phyloP scores from a whole-genome alignment of 2,888 invertebrate genomes.

The Lamellibrachia satsuma region DNA sequence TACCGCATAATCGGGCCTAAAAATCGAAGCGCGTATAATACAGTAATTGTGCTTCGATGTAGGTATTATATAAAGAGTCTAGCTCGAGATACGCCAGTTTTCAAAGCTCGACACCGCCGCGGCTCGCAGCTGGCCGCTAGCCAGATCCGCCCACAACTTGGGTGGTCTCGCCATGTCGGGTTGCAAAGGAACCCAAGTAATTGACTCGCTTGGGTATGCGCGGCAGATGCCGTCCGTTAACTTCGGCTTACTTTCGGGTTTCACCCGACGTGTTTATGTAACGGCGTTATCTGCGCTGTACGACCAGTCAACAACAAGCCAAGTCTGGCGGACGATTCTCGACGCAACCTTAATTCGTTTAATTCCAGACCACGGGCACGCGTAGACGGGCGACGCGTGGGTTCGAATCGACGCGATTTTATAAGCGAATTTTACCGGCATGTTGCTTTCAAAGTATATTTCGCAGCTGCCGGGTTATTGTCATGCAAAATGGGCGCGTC shows the following conservation, averaged over 20 bases:
- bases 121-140: neutral
- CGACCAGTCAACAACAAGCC: neutral
- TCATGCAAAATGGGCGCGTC: neutral
- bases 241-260: neutral
- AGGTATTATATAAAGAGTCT: neutral
- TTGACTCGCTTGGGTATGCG: neutral
- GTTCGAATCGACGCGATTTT: neutral
- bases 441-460: neutral
- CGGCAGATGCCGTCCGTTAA: neutral
- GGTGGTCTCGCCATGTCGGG: slow-evolving; percentile 7
- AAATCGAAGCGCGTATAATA: neutral
- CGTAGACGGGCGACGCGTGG: neutral
- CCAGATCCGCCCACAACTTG: neutral
- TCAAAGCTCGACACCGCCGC: neutral
- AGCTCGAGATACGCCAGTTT: neutral
- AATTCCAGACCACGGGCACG: neutral
- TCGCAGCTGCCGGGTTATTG: neutral
- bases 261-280: neutral
- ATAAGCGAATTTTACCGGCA: neutral
- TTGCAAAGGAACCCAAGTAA: neutral
- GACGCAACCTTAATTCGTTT: neutral
- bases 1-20: neutral
- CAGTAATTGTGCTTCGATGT: neutral
- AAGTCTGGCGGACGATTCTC: neutral
- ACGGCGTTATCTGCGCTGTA: neutral